Base-by-base conservation (phyloP, 1,140 invertebrate genomes). In the Drosophila orena region DNA sequence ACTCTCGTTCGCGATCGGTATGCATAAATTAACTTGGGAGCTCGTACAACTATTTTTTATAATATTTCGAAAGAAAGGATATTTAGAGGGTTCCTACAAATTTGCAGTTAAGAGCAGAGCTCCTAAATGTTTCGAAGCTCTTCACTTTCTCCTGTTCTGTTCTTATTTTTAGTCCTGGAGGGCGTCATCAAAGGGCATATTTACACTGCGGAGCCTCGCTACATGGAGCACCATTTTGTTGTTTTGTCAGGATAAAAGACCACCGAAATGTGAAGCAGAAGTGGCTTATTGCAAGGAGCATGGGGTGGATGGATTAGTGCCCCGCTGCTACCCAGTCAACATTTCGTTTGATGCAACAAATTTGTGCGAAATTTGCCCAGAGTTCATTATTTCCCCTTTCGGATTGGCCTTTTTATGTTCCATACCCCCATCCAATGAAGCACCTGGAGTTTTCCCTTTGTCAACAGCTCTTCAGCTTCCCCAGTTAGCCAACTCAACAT, bases 311-410 rank as follows among this genome's bases (percentile, higher is more conserved):
- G 62, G 44, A 65, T 64, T 27, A 11, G 49, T 30, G 20, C 35
- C 62, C 64, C 47, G 47, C 42, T 56, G 64, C 24, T 35, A 22
- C 34, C n/a, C 24, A 55, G 44, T 69, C 62, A 46, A 43, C 49
- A 70, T 49, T 70, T 42, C 34, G 64, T 70, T 70, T 70, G 64
- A 70, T 69, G 64, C 50, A 69, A 57, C 49, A 27, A 69, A 69
- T 49, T 69, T 56, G 50, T 35, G 43, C n/a, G 42, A 69, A 57
- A 47, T 40, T 70, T n/a, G 42, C 15, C 38, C 15, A 15, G 24
- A 47, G 42, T 55, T 70, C 34, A 47, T 56, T 70, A 69, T 42
- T 70, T 69, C 49, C 35, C 37, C 52, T 24, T 17, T 27, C 34
- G 20, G 20, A 1, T 58, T 46, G 42, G 61, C 44, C 69, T 50